Evolutionary conservation across 2,797 vertebrate genomes (phyloP), one percentile per base, ranked within the genome.

Genomic region (Dermochelys coriacea): DNA sequence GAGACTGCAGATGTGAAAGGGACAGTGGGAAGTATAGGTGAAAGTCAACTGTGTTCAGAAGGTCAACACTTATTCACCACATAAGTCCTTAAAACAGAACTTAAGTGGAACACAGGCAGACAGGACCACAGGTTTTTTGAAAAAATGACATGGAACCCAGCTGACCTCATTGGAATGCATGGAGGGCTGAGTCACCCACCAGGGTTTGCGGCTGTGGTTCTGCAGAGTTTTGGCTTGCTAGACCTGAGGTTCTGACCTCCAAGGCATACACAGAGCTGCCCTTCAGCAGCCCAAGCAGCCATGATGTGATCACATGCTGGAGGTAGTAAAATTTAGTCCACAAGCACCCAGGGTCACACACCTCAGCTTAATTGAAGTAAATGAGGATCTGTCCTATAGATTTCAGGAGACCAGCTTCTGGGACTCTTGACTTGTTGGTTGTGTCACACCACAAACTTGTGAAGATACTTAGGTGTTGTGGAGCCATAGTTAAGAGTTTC

Each of bases 401-500:
- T 37, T n/a, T 37, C 34, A 71, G n/a, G 34, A 37, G 18, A 71
- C 16, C 64, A 71, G 64, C 64, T 71, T 71, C 64, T 71, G 64
- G 34, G 64, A 71, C n/a, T 71, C 31, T 37, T 71, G 64, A 64
- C 3, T 27, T 51, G 37, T 4, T 75, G 71, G 3, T 29, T 5
- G 3, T 50, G 15, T n/a, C 6, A 47, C 0, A 0, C 64, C 81
- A 50, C 18, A 37, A 25, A 0, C 19, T 88, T 85, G 77, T 87
- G 74, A 29, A 84, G 50, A 6, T 1, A 23, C 4, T 1, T 0
- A 10, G 19, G 52, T 92, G 78, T 92, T 78, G 18, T 90, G 51
- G n/a, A 4, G 6, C 6, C 0, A 0, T 0, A 2, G 8, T 0
- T 12, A 31, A 52, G n/a, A 4, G 7, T 4, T 79, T 27, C 47